Conservation (phyloP, 2,113 vertebrate genomes). For the Thryonomys swinderianus region DNA sequence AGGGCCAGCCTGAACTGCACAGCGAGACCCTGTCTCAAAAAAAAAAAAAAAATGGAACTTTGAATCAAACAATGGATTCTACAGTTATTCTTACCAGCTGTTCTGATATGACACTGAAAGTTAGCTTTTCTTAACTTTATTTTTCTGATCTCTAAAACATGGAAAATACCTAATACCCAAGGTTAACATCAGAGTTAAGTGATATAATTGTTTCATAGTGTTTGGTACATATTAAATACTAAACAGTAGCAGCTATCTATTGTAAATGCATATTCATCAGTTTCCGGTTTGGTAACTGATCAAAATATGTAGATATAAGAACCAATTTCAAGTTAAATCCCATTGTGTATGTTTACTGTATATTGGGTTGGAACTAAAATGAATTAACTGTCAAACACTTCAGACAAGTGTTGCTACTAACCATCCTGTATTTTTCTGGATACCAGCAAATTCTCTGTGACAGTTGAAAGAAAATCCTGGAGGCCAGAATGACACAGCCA, state of each 20-base stretch:
- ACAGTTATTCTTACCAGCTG: not conserved
- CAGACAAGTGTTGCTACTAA: not conserved
- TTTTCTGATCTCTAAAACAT: not conserved
- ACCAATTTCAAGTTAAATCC: not conserved
- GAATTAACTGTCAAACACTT: not conserved
- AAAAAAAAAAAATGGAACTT: constrained; percentile 33
- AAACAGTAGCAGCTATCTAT: not conserved
- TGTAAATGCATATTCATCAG: constrained; percentile 16
- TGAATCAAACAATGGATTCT: not conserved
- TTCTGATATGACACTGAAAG: not conserved
- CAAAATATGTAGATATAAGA: not conserved
- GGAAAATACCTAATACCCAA: not conserved
- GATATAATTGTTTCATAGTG: not conserved
- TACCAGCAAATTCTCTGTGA: not conserved
- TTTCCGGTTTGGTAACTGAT: constrained; percentile 36
- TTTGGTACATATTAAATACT: not conserved
- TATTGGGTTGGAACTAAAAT: constrained; percentile 18
- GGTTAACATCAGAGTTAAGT: not conserved
- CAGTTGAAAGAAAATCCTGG: constrained; percentile 19
- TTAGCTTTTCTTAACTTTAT: not conserved
- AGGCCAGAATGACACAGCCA: not conserved
- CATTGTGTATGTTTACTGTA: not conserved
- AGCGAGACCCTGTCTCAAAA: no score
- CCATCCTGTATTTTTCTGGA: not conserved
- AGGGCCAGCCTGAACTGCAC: no score